Percentiles rank a stretch among this genome's conserved stretches.
Conservation (phyloP, 1,140 invertebrate genomes). For the Drosophila watanabei region DNA sequence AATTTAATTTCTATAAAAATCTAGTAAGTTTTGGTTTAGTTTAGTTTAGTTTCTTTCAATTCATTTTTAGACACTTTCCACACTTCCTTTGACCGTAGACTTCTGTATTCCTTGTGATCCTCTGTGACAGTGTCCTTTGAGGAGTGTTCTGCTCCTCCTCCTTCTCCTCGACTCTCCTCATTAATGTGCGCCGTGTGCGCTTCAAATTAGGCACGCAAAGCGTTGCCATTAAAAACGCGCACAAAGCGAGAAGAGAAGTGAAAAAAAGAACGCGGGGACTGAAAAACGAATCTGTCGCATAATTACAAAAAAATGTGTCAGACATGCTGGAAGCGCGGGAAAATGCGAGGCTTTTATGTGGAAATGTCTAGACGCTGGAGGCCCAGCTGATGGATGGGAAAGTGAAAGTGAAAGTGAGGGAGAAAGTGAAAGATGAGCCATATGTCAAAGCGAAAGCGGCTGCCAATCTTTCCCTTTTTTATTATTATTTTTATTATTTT, state of each 20-base stretch:
- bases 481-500: neutral
- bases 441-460: slow-evolving; percentile 52
- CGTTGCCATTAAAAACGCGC: slow-evolving; percentile 71
- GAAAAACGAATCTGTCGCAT: slow-evolving; percentile 75
- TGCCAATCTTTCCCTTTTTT: slow-evolving; percentile 39
- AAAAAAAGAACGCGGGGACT: slow-evolving; percentile 11
- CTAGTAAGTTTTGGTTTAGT: neutral
- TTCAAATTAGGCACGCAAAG: slow-evolving; percentile 78
- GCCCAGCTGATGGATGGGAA: slow-evolving; percentile 41
- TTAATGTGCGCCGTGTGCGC: slow-evolving; percentile 77
- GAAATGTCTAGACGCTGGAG: slow-evolving; percentile 66
- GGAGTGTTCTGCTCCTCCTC: neutral
- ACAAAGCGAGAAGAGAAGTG: slow-evolving; percentile 37
- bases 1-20: neutral
- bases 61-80: neutral
- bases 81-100: neutral
- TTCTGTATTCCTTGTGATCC: neutral
- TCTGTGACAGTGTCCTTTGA: slow-evolving; percentile 13
- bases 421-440: slow-evolving; percentile 24
- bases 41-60: neutral
- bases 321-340: slow-evolving; percentile 36
- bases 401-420: neutral
- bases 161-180: slow-evolving; percentile 44
- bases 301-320: slow-evolving; percentile 78
- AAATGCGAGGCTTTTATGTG: slow-evolving; percentile 70